Base-by-base conservation (phyloP, 2,888 invertebrate genomes). In the Caenorhabditis sp. region DNA sequence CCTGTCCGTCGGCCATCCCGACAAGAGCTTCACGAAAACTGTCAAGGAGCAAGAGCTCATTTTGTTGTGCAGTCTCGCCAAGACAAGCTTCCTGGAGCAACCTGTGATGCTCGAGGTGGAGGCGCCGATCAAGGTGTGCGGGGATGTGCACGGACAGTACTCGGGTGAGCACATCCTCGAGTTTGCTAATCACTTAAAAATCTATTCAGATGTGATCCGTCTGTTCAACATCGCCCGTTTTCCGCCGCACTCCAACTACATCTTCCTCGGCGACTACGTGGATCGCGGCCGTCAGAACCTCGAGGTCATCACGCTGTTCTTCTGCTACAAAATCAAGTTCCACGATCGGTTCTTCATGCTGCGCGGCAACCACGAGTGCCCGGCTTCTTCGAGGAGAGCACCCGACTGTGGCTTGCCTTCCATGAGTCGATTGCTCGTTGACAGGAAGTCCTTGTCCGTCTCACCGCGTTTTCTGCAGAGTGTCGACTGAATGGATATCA, bases 121-220 rank as follows among this genome's bases (percentile, higher is more conserved):
- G 17, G 81, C 85, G 22, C 85, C 86, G 17, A 76, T 86, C 15
- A 79, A 82, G 53, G 73, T 86, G 22, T 86, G 86, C 52, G 86
- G 86, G 30, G 86, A 86, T 58, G 82, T 76, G 8, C 86, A 86
- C 68, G 86, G 86, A 48, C 86, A 86, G 65, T 85, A 79, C 46
- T 78, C 78, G 35, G 82, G 83, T 83, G 6, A 30, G 43, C 43
- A 20, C 20, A 9, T 43, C 22, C 3, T 17, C 20, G 7, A 45
- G 2, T 9, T 45, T 72, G n/a, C n/a, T n/a, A n/a, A n/a, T n/a
- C n/a, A n/a, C n/a, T n/a, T n/a, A n/a, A n/a, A n/a, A n/a, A n/a
- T n/a, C n/a, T n/a, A n/a, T n/a, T 22, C 59, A 59, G 85, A 86
- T 61, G 75, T 84, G 7, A 59, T 86, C 22, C 84, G 84, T 20